phyloP scores from a whole-genome alignment of 2,797 vertebrate genomes.

The Urocyon cinereoargenteus region DNA sequence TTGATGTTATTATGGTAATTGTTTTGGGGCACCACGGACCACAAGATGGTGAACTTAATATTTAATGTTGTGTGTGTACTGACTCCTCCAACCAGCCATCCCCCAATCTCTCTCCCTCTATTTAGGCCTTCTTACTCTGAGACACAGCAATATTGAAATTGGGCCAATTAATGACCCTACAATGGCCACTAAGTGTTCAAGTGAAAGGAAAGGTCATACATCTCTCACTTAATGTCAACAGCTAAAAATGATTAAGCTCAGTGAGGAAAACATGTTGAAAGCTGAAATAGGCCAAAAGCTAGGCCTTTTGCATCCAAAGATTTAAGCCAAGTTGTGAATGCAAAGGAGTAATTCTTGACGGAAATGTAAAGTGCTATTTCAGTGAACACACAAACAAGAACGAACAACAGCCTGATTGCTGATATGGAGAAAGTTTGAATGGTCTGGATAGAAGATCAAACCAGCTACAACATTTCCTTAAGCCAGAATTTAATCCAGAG shows the following conservation, averaged over 20 bases:
- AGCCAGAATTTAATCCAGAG: neutral
- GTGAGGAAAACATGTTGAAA: neutral
- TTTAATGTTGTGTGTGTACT: neutral
- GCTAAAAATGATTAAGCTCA: neutral
- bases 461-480: neutral
- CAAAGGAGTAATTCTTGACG: neutral
- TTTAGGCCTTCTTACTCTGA: neutral
- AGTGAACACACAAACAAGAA: neutral
- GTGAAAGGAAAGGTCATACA: neutral
- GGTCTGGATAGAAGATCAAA: neutral
- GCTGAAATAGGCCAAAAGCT: neutral
- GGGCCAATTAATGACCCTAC: neutral
- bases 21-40: neutral
- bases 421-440: neutral
- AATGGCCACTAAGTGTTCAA: neutral
- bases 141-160: neutral
- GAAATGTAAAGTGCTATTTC: neutral
- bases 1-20: neutral
- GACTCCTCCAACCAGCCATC: neutral
- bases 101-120: neutral
- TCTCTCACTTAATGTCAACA: neutral
- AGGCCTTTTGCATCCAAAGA: neutral
- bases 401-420: neutral
- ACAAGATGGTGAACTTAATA: neutral
- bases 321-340: neutral